These are phyloP conservation scores for Lepidurus apus DNA, from an alignment of 1,140 invertebrate genomes.

Conservation along the genomic window DNA sequence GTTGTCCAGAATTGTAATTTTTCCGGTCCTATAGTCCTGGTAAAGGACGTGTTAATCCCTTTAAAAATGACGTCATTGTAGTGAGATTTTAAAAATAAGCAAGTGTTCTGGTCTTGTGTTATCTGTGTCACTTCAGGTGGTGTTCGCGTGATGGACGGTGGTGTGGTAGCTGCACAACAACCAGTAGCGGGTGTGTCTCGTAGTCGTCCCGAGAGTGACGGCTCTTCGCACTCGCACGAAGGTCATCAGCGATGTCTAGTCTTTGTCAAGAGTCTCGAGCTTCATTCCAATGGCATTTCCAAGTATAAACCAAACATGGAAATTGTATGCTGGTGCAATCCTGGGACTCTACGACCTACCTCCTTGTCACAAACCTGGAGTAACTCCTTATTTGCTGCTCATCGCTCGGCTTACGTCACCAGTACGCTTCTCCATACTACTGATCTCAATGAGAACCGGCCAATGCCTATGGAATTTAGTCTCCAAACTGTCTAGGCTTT, in stretches of 20 bases:
- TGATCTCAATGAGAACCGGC: background rate
- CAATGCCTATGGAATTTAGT: constrained; percentile 11
- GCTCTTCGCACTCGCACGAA: constrained; percentile 30
- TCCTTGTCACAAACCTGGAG: background rate
- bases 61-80: background rate
- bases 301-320: background rate
- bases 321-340: background rate
- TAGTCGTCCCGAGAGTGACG: background rate
- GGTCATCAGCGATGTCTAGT: constrained; percentile 33
- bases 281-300: constrained; percentile 7
- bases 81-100: background rate
- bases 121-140: constrained; percentile 7
- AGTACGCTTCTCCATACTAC: background rate
- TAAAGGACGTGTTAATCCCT: too few relatives aligned
- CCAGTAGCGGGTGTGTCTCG: background rate
- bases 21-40: too few relatives aligned
- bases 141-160: background rate
- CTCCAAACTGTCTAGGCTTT: background rate
- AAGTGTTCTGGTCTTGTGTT: background rate
- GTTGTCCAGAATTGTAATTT: too few relatives aligned
- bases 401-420: background rate
- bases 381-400: background rate
- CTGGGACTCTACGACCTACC: background rate
- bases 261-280: constrained; percentile 13
- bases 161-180: background rate